phyloP scores from a whole-genome alignment of 2,113 vertebrate genomes.

The Miniopterus natalensis region DNA sequence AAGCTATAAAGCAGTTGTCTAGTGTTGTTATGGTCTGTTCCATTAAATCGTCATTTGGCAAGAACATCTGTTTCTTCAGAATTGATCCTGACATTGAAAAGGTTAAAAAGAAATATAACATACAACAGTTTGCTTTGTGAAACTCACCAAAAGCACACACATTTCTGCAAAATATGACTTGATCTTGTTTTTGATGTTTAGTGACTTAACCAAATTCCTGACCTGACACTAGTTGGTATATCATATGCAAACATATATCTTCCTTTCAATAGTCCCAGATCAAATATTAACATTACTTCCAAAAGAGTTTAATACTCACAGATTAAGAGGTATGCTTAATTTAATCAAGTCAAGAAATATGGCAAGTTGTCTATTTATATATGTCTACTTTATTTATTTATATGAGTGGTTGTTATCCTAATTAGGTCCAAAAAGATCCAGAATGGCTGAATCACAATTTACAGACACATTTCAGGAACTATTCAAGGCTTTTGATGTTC shows the following conservation, averaged over 20 bases:
- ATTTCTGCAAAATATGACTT: constrained; percentile 43
- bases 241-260: background rate
- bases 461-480: background rate
- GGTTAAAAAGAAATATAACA: constrained; percentile 24
- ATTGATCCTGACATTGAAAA: constrained; percentile 44
- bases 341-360: constrained; percentile 14
- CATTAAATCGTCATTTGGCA: constrained; percentile 32
- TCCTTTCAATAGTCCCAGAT: constrained; percentile 14
- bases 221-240: background rate
- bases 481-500: background rate
- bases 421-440: background rate
- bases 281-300: background rate
- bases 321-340: background rate
- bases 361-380: background rate
- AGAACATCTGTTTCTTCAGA: constrained; percentile 47
- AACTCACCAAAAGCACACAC: background rate
- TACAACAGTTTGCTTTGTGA: background rate
- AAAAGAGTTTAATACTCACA: background rate
- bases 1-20: background rate
- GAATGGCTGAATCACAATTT: background rate
- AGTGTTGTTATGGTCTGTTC: background rate
- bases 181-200: constrained; percentile 33
- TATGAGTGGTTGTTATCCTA: background rate
- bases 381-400: background rate
- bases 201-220: constrained; percentile 4